phyloP scores from a whole-genome alignment of 1,140 invertebrate genomes.

The Samia ricini region DNA sequence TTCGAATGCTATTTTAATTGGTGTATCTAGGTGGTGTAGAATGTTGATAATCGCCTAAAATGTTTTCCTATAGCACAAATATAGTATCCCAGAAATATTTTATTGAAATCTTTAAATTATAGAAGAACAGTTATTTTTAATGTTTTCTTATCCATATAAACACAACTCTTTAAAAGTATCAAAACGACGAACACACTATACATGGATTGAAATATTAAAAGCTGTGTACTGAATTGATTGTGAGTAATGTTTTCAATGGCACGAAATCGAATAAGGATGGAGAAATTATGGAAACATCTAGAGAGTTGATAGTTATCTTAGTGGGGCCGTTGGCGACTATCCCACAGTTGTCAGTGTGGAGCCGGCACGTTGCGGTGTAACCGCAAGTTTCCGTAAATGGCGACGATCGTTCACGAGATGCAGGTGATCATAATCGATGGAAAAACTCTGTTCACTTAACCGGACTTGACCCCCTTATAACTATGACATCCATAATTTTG shows the following conservation, averaged over 20 bases:
- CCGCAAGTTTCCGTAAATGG: slow-evolving; percentile 66
- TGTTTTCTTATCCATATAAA: not conserved
- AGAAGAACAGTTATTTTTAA: too few relatives aligned
- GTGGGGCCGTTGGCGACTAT: slow-evolving; percentile 51
- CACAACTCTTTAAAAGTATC: not conserved
- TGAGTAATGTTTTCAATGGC: slow-evolving; percentile 8
- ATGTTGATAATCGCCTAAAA: too few relatives aligned
- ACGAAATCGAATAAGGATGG: slow-evolving; percentile 37
- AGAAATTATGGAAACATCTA: slow-evolving; percentile 59
- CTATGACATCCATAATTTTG: slow-evolving; percentile 27
- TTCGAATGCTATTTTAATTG: not conserved
- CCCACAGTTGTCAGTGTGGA: slow-evolving; percentile 70
- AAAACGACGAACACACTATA: not conserved
- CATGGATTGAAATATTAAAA: not conserved
- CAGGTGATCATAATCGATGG: slow-evolving; percentile 59
- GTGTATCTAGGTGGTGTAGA: too few relatives aligned
- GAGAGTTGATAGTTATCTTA: slow-evolving; percentile 56
- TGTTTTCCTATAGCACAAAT: too few relatives aligned
- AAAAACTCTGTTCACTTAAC: slow-evolving; percentile 65
- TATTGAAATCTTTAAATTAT: too few relatives aligned
- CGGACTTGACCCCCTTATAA: slow-evolving; percentile 63
- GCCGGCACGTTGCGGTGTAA: slow-evolving; percentile 33
- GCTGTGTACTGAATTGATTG: not conserved
- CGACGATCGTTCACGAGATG: slow-evolving; percentile 47
- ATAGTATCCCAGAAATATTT: too few relatives aligned